Evolutionary conservation across 2,113 vertebrate species (phyloP).

Genomic region (Albula glossodonta): DNA sequence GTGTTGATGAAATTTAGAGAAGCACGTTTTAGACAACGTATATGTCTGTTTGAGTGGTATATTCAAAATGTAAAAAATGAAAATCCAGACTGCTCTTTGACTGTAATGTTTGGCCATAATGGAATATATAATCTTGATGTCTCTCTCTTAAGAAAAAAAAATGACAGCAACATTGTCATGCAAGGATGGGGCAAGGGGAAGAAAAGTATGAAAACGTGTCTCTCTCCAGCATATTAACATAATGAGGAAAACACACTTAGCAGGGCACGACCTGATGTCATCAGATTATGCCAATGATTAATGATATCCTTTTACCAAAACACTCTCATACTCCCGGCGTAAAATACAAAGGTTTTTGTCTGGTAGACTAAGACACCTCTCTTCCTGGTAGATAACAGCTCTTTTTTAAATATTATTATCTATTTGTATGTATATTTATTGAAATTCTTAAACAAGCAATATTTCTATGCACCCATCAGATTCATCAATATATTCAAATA

Average conservation of each 20-base stretch:
- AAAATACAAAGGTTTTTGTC: slow-evolving; percentile 14
- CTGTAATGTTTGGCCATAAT: background rate
- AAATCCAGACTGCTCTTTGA: background rate
- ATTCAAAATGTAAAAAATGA: background rate
- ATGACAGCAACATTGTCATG: slow-evolving; percentile 68
- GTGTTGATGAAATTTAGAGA: background rate
- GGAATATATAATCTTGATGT: slow-evolving; percentile 49
- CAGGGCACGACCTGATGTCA: slow-evolving; percentile 93
- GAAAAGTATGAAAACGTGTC: slow-evolving; percentile 66
- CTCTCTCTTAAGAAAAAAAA: slow-evolving; percentile 47
- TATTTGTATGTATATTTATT: background rate
- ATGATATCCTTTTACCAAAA: slow-evolving; percentile 89
- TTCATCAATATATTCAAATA: background rate
- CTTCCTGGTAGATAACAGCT: background rate
- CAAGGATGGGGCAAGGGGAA: slow-evolving; percentile 69
- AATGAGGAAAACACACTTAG: slow-evolving; percentile 99
- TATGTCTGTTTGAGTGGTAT: background rate
- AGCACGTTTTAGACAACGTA: background rate
- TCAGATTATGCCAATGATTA: slow-evolving; percentile 98
- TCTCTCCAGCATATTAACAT: slow-evolving; percentile 95
- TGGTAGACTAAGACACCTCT: background rate
- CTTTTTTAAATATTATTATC: background rate
- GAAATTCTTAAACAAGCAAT: background rate
- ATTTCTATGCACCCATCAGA: background rate
- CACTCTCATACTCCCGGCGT: slow-evolving; percentile 73